phyloP scores from a whole-genome alignment of 1,140 invertebrate genomes.

The Leptopilina boulardi region DNA sequence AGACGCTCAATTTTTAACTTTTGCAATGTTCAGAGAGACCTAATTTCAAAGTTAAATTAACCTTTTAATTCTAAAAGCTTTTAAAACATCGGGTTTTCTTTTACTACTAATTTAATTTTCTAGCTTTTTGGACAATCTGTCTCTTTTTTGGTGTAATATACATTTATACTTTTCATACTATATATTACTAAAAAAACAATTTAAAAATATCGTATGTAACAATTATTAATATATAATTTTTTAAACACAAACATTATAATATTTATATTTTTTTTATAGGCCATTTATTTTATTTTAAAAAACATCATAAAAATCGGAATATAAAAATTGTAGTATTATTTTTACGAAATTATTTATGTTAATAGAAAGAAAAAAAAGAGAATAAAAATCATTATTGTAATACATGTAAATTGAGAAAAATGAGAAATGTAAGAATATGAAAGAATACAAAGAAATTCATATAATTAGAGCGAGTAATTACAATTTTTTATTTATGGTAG shows the following conservation, averaged over 20 bases:
- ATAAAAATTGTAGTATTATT: too few relatives aligned
- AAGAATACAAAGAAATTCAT: background rate
- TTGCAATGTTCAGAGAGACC: constrained; percentile 9
- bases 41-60: constrained; percentile 11
- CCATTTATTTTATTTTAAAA: too few relatives aligned
- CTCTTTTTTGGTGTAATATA: background rate
- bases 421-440: background rate
- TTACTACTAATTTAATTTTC: constrained; percentile 5
- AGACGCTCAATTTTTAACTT: background rate
- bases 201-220: too few relatives aligned
- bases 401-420: too few relatives aligned
- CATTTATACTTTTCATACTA: too few relatives aligned
- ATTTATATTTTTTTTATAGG: too few relatives aligned
- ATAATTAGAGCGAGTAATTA: background rate
- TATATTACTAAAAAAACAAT: background rate
- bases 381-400: too few relatives aligned
- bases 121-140: background rate
- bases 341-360: too few relatives aligned
- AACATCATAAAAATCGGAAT: too few relatives aligned
- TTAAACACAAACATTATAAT: too few relatives aligned
- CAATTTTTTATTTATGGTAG: background rate
- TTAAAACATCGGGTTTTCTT: constrained; percentile 5
- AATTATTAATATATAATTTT: too few relatives aligned
- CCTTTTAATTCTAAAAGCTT: constrained; percentile 17
- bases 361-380: too few relatives aligned